Percentiles rank a stretch among this genome's conserved stretches.
Evolutionary conservation across 2,888 invertebrate genomes (phyloP).

Genomic region (Slavum lentiscoides): DNA sequence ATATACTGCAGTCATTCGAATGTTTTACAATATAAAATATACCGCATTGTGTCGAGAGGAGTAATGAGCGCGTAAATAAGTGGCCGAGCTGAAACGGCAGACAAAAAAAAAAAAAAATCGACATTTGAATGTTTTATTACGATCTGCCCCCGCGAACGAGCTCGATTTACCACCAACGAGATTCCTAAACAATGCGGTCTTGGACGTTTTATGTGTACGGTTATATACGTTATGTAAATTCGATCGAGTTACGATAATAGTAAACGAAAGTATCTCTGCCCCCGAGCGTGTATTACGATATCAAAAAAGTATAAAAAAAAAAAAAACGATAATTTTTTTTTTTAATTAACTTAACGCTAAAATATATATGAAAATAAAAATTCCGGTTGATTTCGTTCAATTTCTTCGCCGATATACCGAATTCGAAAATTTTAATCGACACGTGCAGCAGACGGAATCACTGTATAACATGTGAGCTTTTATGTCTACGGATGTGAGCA

Average conservation of each 20-base stretch:
- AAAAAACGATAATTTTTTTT: no score
- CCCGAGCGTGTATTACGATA: background rate
- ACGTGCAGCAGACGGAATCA: no score
- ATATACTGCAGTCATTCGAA: background rate
- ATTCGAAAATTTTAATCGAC: no score
- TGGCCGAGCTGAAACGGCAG: background rate
- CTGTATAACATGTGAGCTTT: no score
- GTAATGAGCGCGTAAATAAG: background rate
- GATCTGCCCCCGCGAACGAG: background rate
- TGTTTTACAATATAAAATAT: background rate
- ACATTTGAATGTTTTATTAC: conserved; percentile 28
- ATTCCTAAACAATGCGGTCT: background rate
- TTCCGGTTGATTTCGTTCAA: no score
- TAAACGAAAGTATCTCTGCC: background rate
- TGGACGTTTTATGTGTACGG: background rate
- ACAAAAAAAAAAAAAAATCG: background rate
- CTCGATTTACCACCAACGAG: background rate
- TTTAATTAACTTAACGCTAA: no score
- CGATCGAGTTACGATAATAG: background rate
- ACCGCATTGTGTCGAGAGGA: conserved; percentile 1
- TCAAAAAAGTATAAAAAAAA: background rate
- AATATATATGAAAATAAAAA: no score
- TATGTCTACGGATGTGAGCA: no score
- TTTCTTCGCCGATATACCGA: no score
- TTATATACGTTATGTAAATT: conserved; percentile 14